A percentile compares a stretch with the other conserved stretches of the same genome.
These are phyloP conservation scores for Idaea dimidiata DNA, from an alignment of 2,888 invertebrate species.

Conservation along the genomic window DNA sequence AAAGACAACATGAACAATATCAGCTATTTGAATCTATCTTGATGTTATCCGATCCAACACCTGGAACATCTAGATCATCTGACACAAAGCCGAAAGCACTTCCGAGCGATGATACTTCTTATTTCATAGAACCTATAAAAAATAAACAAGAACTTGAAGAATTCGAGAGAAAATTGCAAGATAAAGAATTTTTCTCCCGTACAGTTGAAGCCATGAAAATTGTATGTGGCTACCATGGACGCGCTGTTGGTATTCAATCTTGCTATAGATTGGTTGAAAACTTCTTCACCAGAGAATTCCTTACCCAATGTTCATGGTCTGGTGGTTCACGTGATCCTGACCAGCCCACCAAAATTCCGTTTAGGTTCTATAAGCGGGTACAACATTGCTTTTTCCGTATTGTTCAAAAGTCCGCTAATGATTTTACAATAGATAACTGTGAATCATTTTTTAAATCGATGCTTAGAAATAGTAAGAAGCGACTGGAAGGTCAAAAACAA, in stretches of 20 bases:
- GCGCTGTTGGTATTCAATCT: not conserved
- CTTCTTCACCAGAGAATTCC: not conserved
- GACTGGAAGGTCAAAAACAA: not conserved
- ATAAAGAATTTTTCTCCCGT: not conserved
- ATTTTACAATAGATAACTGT: not conserved
- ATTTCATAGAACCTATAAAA: not conserved
- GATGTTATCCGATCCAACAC: not conserved
- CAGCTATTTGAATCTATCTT: not conserved
- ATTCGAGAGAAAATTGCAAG: not conserved
- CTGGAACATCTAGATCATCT: not conserved
- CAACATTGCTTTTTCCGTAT: not conserved
- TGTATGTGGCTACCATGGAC: not conserved
- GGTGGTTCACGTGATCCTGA: not conserved
- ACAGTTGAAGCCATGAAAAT: not conserved
- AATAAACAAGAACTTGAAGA: not conserved
- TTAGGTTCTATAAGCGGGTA: not conserved
- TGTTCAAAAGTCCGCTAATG: not conserved
- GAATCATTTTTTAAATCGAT: not conserved
- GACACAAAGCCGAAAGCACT: not conserved
- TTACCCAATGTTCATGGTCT: not conserved
- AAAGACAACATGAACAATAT: not conserved
- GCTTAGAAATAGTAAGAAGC: not conserved
- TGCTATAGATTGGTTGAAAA: not conserved
- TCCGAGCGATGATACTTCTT: not conserved
- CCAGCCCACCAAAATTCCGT: not conserved